These are phyloP conservation scores for Antechinus stuartii DNA, from an alignment of 2,113 vertebrate species.

Conservation along the genomic window DNA sequence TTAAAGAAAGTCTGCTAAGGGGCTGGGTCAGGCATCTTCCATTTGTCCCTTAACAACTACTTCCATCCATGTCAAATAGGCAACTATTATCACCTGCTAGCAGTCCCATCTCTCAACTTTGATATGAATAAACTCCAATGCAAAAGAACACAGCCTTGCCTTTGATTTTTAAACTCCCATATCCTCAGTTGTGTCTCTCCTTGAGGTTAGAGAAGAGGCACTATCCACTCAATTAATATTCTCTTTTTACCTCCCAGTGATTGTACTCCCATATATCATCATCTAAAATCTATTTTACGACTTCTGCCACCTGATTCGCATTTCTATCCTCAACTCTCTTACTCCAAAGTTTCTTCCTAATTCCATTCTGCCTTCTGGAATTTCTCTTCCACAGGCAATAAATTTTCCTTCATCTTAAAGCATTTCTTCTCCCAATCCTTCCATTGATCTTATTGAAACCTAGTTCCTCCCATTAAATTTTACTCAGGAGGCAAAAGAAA, in stretches of 20 bases:
- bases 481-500: not conserved
- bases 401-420: not conserved
- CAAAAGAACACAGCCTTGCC: not conserved
- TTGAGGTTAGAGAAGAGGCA: not conserved
- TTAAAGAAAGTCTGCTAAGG: no score
- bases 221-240: not conserved
- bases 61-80: not conserved
- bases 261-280: not conserved
- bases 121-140: not conserved
- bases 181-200: not conserved
- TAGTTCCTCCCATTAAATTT: not conserved
- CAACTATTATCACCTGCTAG: not conserved
- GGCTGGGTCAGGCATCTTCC: not conserved
- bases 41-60: not conserved
- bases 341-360: not conserved
- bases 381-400: not conserved
- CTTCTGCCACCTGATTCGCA: not conserved
- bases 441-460: not conserved
- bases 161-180: not conserved
- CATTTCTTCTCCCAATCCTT: not conserved
- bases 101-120: not conserved
- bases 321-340: not conserved
- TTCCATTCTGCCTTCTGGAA: not conserved
- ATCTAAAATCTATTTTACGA: not conserved
- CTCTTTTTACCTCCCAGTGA: not conserved